Percentiles rank a stretch among this genome's conserved stretches.
These are phyloP conservation scores for Melinaea marsaeus DNA, from an alignment of 2,888 invertebrate species.

Conservation along the genomic window DNA sequence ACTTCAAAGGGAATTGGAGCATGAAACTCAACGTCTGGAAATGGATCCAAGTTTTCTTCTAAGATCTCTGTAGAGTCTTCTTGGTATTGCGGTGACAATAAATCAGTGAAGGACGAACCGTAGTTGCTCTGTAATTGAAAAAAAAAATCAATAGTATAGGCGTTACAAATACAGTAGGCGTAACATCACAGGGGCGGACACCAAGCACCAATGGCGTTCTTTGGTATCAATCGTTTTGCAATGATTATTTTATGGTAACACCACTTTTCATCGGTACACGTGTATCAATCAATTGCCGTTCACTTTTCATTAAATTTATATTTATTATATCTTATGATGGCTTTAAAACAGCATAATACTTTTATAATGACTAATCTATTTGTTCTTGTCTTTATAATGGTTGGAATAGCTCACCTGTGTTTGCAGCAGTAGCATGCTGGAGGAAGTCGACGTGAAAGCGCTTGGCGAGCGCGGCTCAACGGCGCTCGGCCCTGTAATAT, in stretches of 20 bases:
- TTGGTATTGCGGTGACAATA: conserved; percentile 85
- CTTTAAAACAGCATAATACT: too few relatives aligned
- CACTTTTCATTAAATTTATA: conserved; percentile 2
- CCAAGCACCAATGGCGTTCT: conserved; percentile 58
- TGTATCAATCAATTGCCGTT: conserved; percentile 41
- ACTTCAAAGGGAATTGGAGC: conserved; percentile 65
- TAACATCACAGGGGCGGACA: conserved; percentile 58
- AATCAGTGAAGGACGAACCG: conserved; percentile 87
- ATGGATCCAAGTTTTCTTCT: conserved; percentile 85
- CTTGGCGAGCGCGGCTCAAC: conserved; percentile 77
- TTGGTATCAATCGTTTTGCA: conserved; percentile 35
- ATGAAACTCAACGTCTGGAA: conserved; percentile 82
- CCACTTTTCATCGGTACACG: conserved; percentile 46
- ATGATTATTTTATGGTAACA: conserved; percentile 35
- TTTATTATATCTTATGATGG: too few relatives aligned
- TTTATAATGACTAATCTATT: too few relatives aligned
- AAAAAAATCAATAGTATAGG: conserved; percentile 51
- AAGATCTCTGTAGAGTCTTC: conserved; percentile 84
- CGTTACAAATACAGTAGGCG: conserved; percentile 65
- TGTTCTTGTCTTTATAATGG: too few relatives aligned
- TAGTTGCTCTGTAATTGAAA: conserved; percentile 84
- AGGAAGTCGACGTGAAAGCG: conserved; percentile 76
- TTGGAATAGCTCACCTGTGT: conserved; percentile 83
- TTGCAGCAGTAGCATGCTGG: conserved; percentile 97
- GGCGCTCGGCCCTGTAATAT: conserved; percentile 77